These are phyloP conservation scores for Eulemur coronatus DNA, from an alignment of 2,797 vertebrate genomes.

Conservation along the genomic window DNA sequence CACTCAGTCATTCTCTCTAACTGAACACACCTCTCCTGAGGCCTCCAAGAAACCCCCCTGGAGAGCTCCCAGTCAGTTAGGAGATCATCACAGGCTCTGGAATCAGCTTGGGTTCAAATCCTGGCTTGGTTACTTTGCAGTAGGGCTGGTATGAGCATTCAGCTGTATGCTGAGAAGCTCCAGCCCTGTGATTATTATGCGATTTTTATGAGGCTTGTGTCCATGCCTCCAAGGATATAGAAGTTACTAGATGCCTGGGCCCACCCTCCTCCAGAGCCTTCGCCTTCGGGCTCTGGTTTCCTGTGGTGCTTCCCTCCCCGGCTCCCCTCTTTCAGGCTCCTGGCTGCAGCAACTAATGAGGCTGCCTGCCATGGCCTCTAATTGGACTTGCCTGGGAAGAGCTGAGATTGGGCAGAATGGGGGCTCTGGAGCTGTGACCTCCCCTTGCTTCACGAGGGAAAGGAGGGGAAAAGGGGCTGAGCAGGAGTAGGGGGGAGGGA, in stretches of 20 bases:
- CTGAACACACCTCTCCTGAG: not conserved
- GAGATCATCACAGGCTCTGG: not conserved
- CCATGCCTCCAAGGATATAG: not conserved
- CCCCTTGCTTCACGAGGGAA: not conserved
- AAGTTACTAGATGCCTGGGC: not conserved
- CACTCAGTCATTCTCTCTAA: not conserved
- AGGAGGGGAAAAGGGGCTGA: not conserved
- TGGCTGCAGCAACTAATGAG: slow-evolving; percentile 53
- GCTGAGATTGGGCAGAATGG: slow-evolving; percentile 1
- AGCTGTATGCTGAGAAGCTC: no score
- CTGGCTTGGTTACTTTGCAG: not conserved
- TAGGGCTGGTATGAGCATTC: not conserved
- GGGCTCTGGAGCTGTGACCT: not conserved
- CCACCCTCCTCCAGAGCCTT: not conserved
- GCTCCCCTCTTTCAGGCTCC: not conserved
- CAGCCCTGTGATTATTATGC: not conserved
- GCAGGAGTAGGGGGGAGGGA: not conserved
- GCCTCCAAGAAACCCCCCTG: not conserved
- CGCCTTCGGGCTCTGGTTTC: not conserved
- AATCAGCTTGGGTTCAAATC: not conserved
- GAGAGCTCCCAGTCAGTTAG: not conserved
- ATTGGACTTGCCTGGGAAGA: slow-evolving; percentile 69
- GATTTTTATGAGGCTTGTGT: not conserved
- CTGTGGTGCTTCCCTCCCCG: not conserved
- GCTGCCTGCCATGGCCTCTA: slow-evolving; percentile 50